A percentile compares a stretch with the other conserved stretches of the same genome.
phyloP scores from a whole-genome alignment of 1,140 invertebrate species.

The Trialeurodes vaporariorum region DNA sequence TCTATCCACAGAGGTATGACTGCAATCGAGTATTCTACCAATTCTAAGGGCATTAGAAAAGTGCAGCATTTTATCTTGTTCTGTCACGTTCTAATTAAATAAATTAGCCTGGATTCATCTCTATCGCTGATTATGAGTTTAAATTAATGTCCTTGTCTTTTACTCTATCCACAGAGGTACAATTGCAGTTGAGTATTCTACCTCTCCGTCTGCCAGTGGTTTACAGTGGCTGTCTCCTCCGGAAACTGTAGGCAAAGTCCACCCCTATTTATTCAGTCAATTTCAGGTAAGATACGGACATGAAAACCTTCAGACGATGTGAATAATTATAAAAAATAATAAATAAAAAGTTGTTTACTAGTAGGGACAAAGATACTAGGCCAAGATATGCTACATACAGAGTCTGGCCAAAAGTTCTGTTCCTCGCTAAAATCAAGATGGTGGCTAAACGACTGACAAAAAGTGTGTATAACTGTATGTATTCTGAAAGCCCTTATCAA shows the following conservation, averaged over 20 bases:
- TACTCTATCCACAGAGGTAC: constrained; percentile 40
- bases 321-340: no score
- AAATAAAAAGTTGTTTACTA: no score
- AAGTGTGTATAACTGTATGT: no score
- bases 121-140: neutral
- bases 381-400: no score
- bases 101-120: neutral
- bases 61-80: neutral
- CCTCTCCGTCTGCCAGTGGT: constrained; percentile 58
- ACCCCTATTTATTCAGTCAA: constrained; percentile 87
- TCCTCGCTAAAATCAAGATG: no score
- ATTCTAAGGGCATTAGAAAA: neutral
- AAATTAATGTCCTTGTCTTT: neutral
- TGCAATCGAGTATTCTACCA: no score
- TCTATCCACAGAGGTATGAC: no score
- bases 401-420: no score
- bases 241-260: constrained; percentile 75
- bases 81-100: neutral
- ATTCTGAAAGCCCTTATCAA: no score
- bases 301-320: no score
- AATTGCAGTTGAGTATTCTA: constrained; percentile 60
- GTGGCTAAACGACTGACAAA: no score
- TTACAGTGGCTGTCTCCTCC: constrained; percentile 79
- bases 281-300: constrained; percentile 79
- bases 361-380: no score